Evolutionary conservation across 1,140 invertebrate species (phyloP), one percentile per base, ranked within the genome.

Genomic region (Diabrotica virgifera): DNA sequence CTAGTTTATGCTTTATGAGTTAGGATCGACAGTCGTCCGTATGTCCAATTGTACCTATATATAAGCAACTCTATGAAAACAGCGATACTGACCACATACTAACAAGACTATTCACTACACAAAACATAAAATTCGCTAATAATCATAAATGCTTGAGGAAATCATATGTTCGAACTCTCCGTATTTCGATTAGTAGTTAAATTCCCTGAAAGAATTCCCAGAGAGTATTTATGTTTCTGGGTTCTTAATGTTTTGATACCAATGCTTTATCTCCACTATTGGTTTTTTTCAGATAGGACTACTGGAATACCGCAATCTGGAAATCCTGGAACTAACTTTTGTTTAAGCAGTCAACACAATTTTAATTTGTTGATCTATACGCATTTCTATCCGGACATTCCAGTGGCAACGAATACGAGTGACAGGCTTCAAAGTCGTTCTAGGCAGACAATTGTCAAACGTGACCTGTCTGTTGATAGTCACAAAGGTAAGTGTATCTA

Each of bases 321-420:
- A 9, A 86, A 84, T 13, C 84, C 85, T 10, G 82, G 84, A 55
- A 83, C 85, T 70, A 82, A 82, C 68, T 85, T 85, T 71, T 79
- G 81, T 8, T 80, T 87, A 62, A 78, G 84, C 58, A 72, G 80
- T 46, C 83, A 84, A 70, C 89, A 90, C 66, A 91, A 93, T 79
- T 88, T 89, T 76, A 96, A 95, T 80, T 83, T 91, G 66, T 86
- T 94, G 80, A 79, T 95, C 11, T 90, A 92, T 74, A 85, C 89
- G 69, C 86, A 89, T 77, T 83, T 92, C 51, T 88, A 90, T 78
- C 89, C 90, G 14, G 86, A 90, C 66, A 84, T 83, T 73, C 81
- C 80, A 73, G 80, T 82, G 64, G 78, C 79, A 12, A 78, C 80
- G 50, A 81, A 70, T 58, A 8, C 37, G 6, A 64, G 11, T 13